Evolutionary conservation across 2,888 invertebrate genomes (phyloP), one percentile per base, ranked within the genome.

Genomic region (Hemistola chrysoprasaria): DNA sequence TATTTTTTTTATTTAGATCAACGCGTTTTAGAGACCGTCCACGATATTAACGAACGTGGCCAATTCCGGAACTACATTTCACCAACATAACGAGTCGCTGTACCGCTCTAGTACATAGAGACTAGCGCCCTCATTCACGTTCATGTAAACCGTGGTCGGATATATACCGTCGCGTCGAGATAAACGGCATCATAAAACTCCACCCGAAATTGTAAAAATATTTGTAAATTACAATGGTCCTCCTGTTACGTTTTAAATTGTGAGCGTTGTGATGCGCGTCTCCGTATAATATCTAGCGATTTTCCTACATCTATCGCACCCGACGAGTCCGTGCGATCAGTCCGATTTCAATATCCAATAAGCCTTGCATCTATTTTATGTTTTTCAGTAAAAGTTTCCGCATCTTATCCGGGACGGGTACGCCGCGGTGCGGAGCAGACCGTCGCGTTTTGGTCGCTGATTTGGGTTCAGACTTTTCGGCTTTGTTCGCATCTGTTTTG

Each of bases 141-240:
- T n/a, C n/a, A n/a, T n/a, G n/a, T n/a, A n/a, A n/a, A n/a, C n/a
- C n/a, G n/a, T n/a, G n/a, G n/a, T n/a, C n/a, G n/a, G n/a, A n/a
- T n/a, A n/a, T n/a, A n/a, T n/a, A n/a, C n/a, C n/a, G n/a, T n/a
- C n/a, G n/a, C n/a, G n/a, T 37, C 38, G 61, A 63, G 71, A 73
- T 71, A 79, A 72, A 78, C 71, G 62, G 65, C 56, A 59, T 54
- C 56, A 35, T 55, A 53, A 60, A 57, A 67, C 58, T 60, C 65
- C 62, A 66, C 68, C 71, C 71, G 67, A 72, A 74, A 55, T 59
- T 80, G 78, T 83, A 85, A 82, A 87, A 82, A 85, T 83, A 83
- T 79, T 72, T 75, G 61, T 80, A 78, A 78, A 66, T 67, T 71
- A 75, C 70, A 77, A 65, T 87, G 87, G 87, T 87, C 87, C 86